phyloP scores from a whole-genome alignment of 1,140 invertebrate genomes.

The Monomorium pharaonis region DNA sequence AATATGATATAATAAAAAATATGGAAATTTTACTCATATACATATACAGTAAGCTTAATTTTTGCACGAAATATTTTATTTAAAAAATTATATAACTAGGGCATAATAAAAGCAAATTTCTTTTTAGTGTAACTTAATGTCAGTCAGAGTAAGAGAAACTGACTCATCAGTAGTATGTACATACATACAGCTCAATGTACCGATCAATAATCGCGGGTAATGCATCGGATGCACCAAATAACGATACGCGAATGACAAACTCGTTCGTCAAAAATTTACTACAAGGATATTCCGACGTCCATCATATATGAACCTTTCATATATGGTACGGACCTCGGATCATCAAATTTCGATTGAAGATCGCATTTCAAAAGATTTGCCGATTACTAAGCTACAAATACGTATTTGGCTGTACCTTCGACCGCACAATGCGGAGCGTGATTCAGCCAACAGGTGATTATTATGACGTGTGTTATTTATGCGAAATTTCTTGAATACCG shows the following conservation, averaged over 20 bases:
- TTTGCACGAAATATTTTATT: not conserved
- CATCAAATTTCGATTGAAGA: slow-evolving; percentile 1
- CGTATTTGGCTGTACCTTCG: not conserved
- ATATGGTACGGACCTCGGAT: not conserved
- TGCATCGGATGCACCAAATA: not conserved
- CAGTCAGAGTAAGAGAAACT: not conserved
- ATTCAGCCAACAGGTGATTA: slow-evolving; percentile 16
- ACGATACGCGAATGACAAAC: not conserved
- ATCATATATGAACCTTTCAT: not conserved
- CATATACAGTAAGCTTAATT: not conserved
- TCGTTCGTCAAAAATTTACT: not conserved
- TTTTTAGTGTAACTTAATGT: not conserved
- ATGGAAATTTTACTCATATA: too few relatives aligned
- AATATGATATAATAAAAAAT: too few relatives aligned
- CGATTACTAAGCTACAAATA: slow-evolving; percentile 25
- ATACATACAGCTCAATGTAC: not conserved
- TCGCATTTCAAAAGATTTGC: not conserved
- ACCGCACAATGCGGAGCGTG: slow-evolving; percentile 31
- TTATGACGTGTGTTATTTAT: slow-evolving; percentile 13
- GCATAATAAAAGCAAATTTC: slow-evolving; percentile 14
- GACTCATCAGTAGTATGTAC: not conserved
- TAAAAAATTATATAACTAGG: not conserved
- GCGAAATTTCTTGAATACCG: slow-evolving; percentile 14
- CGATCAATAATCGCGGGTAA: slow-evolving; percentile 9
- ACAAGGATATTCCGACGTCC: not conserved